Evolutionary conservation across 1,140 invertebrate species (phyloP).

Genomic region (Ridgeia piscesae): DNA sequence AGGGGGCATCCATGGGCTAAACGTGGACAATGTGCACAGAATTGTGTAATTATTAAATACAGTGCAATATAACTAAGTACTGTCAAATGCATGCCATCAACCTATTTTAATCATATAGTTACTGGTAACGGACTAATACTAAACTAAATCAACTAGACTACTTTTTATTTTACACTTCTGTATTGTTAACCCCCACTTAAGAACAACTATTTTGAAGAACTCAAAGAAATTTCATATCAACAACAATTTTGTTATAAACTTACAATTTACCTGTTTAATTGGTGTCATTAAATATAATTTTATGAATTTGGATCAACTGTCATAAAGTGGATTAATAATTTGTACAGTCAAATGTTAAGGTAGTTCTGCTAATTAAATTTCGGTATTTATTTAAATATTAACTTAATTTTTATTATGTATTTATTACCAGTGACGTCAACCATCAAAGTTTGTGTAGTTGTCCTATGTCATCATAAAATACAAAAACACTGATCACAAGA

Average conservation of each 20-base stretch:
- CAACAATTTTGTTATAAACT: too few relatives aligned
- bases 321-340: too few relatives aligned
- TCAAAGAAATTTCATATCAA: too few relatives aligned
- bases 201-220: too few relatives aligned
- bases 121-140: background rate
- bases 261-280: too few relatives aligned
- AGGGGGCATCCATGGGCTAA: background rate
- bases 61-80: background rate
- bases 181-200: too few relatives aligned
- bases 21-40: background rate
- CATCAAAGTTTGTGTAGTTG: background rate
- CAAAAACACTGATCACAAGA: too few relatives aligned
- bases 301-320: too few relatives aligned
- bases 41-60: background rate
- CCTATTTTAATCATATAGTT: background rate
- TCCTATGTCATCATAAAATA: background rate
- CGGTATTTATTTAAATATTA: background rate
- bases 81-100: background rate
- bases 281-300: too few relatives aligned
- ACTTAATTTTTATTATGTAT: background rate
- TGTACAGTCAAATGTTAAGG: background rate
- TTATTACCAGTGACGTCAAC: background rate
- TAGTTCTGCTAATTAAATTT: background rate
- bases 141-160: background rate
- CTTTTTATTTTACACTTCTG: background rate